Evolutionary conservation across 2,113 vertebrate species (phyloP), one percentile per base, ranked within the genome.

Genomic region (Ictidomys tridecemlineatus): DNA sequence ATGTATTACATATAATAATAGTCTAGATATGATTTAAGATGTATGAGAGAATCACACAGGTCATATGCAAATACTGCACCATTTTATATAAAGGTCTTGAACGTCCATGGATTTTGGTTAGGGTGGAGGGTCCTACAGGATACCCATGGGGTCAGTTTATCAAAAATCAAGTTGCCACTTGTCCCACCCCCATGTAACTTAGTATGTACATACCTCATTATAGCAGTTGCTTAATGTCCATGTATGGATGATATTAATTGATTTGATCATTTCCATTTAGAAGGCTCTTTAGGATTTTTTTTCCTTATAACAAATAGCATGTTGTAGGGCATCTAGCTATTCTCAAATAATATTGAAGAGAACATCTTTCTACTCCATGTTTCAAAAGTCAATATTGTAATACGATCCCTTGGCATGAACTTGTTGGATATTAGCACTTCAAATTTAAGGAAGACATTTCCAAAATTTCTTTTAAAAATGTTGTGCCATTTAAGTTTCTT

Each of bases 361-460:
- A 74, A 53, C 7, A 63, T 79, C 30, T 17, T 69, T 32, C 39
- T 74, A 48, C 73, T 53, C 12, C 16, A 84, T 76, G 78, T 14
- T 95, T 80, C 26, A 89, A 72, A 76, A 9, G 14, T 85, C 26
- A 78, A 0, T 63, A 82, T 85, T 94, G 92, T 94, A 92, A n/a
- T 89, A 26, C 42, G 65, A 53, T 76, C 51, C 51, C 37, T 89
- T 74, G 61, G 85, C 74, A 9, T 45, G 16, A 37, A 69, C 56
- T 61, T 91, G 13, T 90, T 93, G n/a, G 42, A 56, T 92, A 65
- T 89, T 11, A 58, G 12, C 30, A 70, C 83, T 93, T 79, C 30
- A 80, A 4, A 61, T 73, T 90, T 88, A 80, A 45, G 13, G n/a
- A 53, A 84, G 51, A 91, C 80, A 63, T 26, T 76, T n/a, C 32